Conservation (phyloP, 2,113 vertebrate species). For the Empidonax traillii region DNA sequence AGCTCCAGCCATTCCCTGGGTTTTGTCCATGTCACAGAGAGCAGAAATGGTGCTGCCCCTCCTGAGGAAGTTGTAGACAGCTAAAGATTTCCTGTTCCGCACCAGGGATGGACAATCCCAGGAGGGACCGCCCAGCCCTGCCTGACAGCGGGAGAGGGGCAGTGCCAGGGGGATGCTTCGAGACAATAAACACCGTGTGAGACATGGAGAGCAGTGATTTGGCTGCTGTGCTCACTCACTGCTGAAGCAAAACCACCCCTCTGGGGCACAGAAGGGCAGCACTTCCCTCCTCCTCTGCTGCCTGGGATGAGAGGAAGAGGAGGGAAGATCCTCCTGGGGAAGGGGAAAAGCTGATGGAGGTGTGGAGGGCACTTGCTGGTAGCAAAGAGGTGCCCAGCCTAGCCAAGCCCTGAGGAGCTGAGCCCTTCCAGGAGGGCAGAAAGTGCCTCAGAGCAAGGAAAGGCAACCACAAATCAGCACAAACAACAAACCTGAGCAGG, state of each 20-base stretch:
- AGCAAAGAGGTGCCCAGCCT: not conserved
- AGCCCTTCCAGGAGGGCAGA: not conserved
- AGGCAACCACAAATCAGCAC: not conserved
- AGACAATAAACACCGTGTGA: not conserved
- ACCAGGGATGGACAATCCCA: not conserved
- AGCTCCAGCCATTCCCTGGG: not conserved
- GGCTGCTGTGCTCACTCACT: not conserved
- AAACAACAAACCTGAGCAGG: not conserved
- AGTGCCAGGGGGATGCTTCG: not conserved
- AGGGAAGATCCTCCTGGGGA: not conserved
- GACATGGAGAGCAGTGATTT: not conserved
- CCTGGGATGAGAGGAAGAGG: not conserved
- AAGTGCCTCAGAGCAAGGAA: not conserved
- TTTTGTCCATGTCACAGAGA: not conserved
- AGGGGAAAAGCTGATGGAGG: not conserved
- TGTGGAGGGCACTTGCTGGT: not conserved
- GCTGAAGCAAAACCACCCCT: not conserved
- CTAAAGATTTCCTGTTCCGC: accelerated
- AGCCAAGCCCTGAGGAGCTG: not conserved
- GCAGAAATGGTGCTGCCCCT: not conserved
- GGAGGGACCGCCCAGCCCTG: not conserved
- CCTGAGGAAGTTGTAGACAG: not conserved
- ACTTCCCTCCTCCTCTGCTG: not conserved
- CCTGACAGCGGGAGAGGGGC: not conserved
- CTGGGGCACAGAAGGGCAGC: not conserved